Conservation (phyloP, 2,113 vertebrate genomes). For the Chloroceryle aenea region DNA sequence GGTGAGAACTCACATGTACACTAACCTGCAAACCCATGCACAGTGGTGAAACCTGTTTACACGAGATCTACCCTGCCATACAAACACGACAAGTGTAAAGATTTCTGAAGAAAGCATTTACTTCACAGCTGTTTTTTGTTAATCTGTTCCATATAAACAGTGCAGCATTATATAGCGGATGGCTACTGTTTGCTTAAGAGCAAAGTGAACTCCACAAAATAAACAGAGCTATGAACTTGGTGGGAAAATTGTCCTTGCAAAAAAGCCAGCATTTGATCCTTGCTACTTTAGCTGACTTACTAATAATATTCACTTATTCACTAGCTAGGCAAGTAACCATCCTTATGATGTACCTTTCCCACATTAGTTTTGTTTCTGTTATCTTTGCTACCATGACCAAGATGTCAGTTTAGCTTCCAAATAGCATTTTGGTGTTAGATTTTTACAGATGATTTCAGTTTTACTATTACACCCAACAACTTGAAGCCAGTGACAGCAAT, state of each 20-base stretch:
- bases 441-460: slow-evolving; percentile 17
- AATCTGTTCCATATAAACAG: neutral
- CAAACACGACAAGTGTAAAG: neutral
- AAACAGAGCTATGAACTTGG: neutral
- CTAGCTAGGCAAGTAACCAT: neutral
- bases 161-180: neutral
- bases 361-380: neutral
- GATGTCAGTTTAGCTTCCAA: neutral
- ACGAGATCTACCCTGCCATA: neutral
- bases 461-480: slow-evolving; percentile 13
- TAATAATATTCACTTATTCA: neutral
- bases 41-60: neutral
- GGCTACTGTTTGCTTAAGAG: neutral
- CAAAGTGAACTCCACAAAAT: neutral
- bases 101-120: neutral
- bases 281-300: neutral
- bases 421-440: neutral
- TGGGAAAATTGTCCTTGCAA: neutral
- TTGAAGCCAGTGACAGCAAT: neutral
- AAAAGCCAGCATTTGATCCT: neutral
- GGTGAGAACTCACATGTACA: neutral
- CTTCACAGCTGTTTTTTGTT: neutral
- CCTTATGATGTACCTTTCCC: neutral
- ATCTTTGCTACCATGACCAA: neutral
- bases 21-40: neutral